phyloP scores from a whole-genome alignment of 1,140 invertebrate genomes.

The Eumeta japonica region DNA sequence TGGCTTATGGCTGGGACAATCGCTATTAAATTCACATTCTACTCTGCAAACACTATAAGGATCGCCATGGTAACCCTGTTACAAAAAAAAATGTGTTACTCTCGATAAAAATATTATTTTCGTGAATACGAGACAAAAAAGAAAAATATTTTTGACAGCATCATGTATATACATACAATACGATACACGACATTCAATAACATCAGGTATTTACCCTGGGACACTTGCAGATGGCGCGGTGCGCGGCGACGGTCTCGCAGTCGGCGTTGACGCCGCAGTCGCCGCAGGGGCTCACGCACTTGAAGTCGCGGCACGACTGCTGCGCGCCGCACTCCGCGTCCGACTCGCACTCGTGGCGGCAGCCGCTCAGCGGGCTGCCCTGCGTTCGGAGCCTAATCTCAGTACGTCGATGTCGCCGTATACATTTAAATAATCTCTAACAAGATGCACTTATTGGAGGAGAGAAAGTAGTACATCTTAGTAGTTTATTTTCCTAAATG shows the following conservation, averaged over 20 bases:
- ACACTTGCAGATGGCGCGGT: slow-evolving; percentile 78
- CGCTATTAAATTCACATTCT: slow-evolving; percentile 71
- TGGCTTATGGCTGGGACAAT: slow-evolving; percentile 74
- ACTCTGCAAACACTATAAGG: slow-evolving; percentile 70
- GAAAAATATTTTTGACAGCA: too few relatives aligned
- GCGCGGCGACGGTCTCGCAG: slow-evolving; percentile 72
- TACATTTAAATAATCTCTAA: too few relatives aligned
- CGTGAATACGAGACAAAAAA: too few relatives aligned
- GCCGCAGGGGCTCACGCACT: slow-evolving; percentile 75
- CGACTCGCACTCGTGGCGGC: slow-evolving; percentile 75
- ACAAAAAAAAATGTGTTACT: too few relatives aligned
- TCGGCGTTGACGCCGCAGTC: slow-evolving; percentile 78
- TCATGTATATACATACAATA: too few relatives aligned
- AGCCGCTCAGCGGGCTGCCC: slow-evolving; percentile 73
- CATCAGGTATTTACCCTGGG: slow-evolving; percentile 75
- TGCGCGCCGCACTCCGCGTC: slow-evolving; percentile 71
- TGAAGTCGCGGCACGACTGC: slow-evolving; percentile 72
- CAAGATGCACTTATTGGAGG: too few relatives aligned
- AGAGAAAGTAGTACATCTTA: too few relatives aligned
- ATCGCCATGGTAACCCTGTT: slow-evolving; percentile 72
- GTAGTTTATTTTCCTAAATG: too few relatives aligned
- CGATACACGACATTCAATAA: too few relatives aligned
- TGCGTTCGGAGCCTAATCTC: too few relatives aligned
- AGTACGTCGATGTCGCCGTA: too few relatives aligned
- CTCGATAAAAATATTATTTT: too few relatives aligned